Evolutionary conservation across 1,140 invertebrate species (phyloP), one percentile per base, ranked within the genome.

Genomic region (Periplaneta americana): DNA sequence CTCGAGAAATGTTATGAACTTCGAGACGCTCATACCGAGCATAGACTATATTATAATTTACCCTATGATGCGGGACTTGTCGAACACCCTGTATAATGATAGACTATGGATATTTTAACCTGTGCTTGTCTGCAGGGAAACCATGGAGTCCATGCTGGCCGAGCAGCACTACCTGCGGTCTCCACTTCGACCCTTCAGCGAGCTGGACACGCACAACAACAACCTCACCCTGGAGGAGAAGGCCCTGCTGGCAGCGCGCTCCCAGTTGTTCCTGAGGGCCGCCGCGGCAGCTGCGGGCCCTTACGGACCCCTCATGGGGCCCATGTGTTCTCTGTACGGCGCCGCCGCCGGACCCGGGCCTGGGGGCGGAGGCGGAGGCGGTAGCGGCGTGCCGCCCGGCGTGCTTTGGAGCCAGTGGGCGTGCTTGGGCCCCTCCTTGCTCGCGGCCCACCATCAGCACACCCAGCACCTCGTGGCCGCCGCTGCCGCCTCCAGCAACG

Each of bases 71-170:
- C n/a, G n/a, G n/a, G n/a, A n/a, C n/a, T n/a, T n/a, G n/a, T n/a
- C n/a, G n/a, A n/a, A n/a, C n/a, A n/a, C n/a, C n/a, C n/a, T n/a
- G n/a, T n/a, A n/a, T n/a, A n/a, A n/a, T n/a, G n/a, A n/a, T n/a
- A n/a, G n/a, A n/a, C n/a, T n/a, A n/a, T n/a, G n/a, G n/a, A n/a
- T n/a, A n/a, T n/a, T n/a, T n/a, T n/a, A n/a, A n/a, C n/a, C 17
- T 36, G 11, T 39, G 28, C 48, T 13, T 57, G 39, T 86, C 89
- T 89, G 85, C 91, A 95, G 94, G 88, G 94, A 95, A 87, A 95
- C 94, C 34, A 95, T 95, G 94, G 94, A 95, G 86, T 94, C 93
- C 22, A 95, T 95, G 94, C 85, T 95, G 82, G 93, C 93, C 22
- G 94, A 95, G 85, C 94, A 95, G 86, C 93, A 95, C 82, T 92